Evolutionary conservation across 2,797 vertebrate genomes (phyloP), one percentile per base, ranked within the genome.

Genomic region (Philypnodon macrostomus): DNA sequence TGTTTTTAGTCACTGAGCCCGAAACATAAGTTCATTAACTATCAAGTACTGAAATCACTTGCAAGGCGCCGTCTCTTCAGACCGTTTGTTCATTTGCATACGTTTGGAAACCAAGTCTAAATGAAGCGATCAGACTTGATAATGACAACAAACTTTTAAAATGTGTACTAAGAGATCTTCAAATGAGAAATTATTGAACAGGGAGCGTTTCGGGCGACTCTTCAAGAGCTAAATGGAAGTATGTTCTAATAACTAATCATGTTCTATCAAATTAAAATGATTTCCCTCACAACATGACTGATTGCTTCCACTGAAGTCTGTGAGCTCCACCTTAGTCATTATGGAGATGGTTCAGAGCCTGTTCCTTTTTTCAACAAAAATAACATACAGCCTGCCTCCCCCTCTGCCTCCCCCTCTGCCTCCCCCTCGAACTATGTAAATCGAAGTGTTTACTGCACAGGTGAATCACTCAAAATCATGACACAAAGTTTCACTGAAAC

Each of bases 271-370:
- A 80, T 63, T 47, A 32, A 77, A 70, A 59, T 40, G 52, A 36
- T 63, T 51, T 1, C 21, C 63, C 56, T 41, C 53, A 37, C 36
- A 34, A 53, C 36, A 16, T 41, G 32, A 62, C 40, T 50, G 52
- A 69, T 63, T 54, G 51, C 30, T 55, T 67, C 63, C 24, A 36
- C 64, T 42, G 58, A 53, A 36, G 42, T 57, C 46, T 36, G 52
- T 55, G 21, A 52, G 58, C 74, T 78, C 80, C 80, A 83, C 81
- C 83, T 77, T 80, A 71, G 79, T 78, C 83, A 84, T 86, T 85
- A 83, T 62, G 10, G 13, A 79, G 80, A 84, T 77, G 78, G 69
- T 76, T 78, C 59, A 54, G 64, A 70, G 62, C 61, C 64, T 52
- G 56, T 67, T 44, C 37, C 59, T 55, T 63, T 70, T 80, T 80